Evolutionary conservation across 2,888 invertebrate species (phyloP).

Genomic region (Psylliodes chrysocephalus): DNA sequence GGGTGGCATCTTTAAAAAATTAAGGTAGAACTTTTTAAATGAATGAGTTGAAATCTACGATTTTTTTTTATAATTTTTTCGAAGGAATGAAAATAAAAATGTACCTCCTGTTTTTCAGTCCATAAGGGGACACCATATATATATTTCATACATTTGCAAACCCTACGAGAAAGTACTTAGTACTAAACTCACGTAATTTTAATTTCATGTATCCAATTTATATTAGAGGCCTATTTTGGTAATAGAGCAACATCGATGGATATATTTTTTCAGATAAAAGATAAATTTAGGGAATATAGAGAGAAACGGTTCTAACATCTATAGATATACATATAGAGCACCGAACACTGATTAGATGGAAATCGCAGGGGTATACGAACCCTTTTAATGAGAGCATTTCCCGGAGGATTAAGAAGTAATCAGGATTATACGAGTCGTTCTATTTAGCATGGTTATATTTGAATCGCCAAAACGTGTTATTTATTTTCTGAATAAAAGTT

Average conservation of each 20-base stretch:
- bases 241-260: neutral
- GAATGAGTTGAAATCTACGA: too few relatives aligned
- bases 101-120: too few relatives aligned
- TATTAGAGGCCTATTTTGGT: neutral
- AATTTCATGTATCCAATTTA: neutral
- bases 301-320: conserved; percentile 7
- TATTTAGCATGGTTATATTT: conserved; percentile 19
- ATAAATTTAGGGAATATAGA: conserved; percentile 11
- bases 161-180: too few relatives aligned
- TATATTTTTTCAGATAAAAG: neutral
- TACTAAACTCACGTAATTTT: too few relatives aligned
- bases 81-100: too few relatives aligned
- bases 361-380: conserved; percentile 26
- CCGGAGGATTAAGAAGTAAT: conserved; percentile 20
- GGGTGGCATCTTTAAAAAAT: too few relatives aligned
- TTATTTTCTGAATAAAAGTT: too few relatives aligned
- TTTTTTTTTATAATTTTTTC: too few relatives aligned
- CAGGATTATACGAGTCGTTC: conserved; percentile 21
- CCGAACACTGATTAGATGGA: conserved; percentile 26
- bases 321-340: neutral
- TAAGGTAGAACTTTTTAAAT: too few relatives aligned
- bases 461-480: neutral
- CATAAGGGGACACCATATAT: too few relatives aligned
- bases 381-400: conserved; percentile 27
- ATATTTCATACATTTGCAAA: too few relatives aligned